Evolutionary conservation across 2,797 vertebrate species (phyloP).

Genomic region (Martes flavigula): DNA sequence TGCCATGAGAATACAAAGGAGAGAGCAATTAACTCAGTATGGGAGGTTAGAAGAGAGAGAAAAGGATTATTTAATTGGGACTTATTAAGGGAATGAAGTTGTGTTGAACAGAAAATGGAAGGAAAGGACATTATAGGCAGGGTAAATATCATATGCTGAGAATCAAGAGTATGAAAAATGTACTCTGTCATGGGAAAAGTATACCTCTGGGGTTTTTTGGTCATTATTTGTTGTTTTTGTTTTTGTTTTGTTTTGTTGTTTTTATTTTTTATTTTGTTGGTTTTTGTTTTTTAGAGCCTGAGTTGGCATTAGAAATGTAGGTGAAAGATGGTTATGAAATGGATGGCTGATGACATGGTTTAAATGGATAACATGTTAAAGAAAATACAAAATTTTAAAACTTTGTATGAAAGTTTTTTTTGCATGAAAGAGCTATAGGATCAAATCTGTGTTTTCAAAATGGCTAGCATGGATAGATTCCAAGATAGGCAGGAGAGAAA

Average conservation of each 20-base stretch:
- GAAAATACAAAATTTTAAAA: not conserved
- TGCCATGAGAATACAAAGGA: not conserved
- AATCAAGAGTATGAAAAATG: constrained; percentile 9
- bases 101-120: not conserved
- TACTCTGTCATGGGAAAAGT: not conserved
- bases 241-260: not conserved
- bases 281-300: not conserved
- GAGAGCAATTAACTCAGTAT: not conserved
- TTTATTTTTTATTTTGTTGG: not conserved
- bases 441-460: not conserved
- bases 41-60: not conserved
- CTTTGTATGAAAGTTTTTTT: not conserved
- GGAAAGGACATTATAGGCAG: not conserved
- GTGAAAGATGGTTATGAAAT: not conserved
- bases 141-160: not conserved
- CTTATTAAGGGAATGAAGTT: constrained; percentile 25
- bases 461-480: not conserved
- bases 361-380: not conserved
- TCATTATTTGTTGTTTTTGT: not conserved
- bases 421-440: not conserved
- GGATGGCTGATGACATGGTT: not conserved
- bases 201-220: not conserved
- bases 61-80: constrained; percentile 28
- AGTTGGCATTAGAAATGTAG: not conserved
- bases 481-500: not conserved